Conservation (phyloP, 2,113 vertebrate genomes). For the Cyprichromis sp. region DNA sequence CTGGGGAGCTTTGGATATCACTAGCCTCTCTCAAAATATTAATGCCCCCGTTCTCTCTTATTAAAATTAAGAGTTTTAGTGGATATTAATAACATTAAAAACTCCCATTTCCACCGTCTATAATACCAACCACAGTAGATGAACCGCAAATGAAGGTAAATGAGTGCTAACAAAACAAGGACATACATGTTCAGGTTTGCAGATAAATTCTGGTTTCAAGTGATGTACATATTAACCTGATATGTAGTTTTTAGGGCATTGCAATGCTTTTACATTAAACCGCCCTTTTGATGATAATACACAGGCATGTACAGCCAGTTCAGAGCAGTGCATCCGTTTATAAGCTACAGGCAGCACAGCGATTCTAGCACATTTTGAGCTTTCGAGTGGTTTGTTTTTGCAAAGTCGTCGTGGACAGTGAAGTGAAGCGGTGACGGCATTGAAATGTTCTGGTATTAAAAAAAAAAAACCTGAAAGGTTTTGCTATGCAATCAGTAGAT, state of each 20-base stretch:
- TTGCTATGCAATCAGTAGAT: not conserved
- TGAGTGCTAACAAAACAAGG: not conserved
- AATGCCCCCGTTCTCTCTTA: not conserved
- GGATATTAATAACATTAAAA: not conserved
- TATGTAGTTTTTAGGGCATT: not conserved
- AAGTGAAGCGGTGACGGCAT: not conserved
- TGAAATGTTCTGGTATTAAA: slow-evolving; percentile 45
- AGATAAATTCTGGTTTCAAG: slow-evolving; percentile 8
- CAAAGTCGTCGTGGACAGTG: not conserved
- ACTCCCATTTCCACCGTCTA: not conserved
- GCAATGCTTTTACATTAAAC: slow-evolving; percentile 20
- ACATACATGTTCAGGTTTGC: not conserved
- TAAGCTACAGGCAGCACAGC: slow-evolving; percentile 43
- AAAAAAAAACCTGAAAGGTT: not conserved
- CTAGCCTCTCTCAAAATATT: not conserved
- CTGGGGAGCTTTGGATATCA: not conserved
- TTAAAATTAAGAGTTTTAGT: not conserved
- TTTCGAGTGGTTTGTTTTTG: slow-evolving; percentile 24
- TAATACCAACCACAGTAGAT: not conserved
- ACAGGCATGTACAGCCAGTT: not conserved
- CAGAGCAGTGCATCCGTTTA: not conserved
- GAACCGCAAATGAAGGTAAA: not conserved
- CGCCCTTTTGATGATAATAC: not conserved
- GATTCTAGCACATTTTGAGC: not conserved
- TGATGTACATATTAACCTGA: slow-evolving; percentile 24